These are phyloP conservation scores for Talpa occidentalis DNA, from an alignment of 2,113 vertebrate genomes.

Conservation along the genomic window DNA sequence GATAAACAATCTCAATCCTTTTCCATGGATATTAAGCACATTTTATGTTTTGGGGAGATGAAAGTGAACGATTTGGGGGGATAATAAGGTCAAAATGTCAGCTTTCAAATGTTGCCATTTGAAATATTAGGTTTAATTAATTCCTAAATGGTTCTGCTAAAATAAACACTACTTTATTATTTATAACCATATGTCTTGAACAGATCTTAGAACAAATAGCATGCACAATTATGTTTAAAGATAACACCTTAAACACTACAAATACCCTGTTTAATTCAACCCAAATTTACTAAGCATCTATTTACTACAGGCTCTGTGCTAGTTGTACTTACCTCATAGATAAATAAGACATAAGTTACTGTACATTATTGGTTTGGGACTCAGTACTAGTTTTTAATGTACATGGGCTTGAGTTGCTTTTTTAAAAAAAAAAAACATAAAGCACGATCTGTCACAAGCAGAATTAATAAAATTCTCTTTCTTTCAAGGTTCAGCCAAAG, in stretches of 20 bases:
- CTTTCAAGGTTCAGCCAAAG: conserved; percentile 26
- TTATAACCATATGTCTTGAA: conserved; percentile 58
- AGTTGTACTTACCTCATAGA: background rate
- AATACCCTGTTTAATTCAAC: conserved; percentile 21
- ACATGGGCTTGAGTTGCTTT: background rate
- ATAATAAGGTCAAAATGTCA: conserved; percentile 58
- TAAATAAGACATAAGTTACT: background rate
- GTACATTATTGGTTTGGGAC: background rate
- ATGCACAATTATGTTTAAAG: conserved; percentile 42
- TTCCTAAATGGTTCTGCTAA: conserved; percentile 66
- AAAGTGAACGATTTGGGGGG: conserved; percentile 34
- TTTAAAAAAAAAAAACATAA: background rate
- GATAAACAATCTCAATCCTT: conserved; percentile 52
- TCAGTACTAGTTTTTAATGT: background rate
- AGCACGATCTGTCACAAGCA: background rate
- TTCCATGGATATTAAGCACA: conserved; percentile 39
- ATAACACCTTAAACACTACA: conserved; percentile 25
- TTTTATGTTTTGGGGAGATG: conserved; percentile 45
- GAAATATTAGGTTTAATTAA: conserved; percentile 68
- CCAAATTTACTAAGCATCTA: conserved; percentile 26
- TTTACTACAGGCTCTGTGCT: background rate
- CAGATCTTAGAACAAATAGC: conserved; percentile 41
- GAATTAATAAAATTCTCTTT: background rate
- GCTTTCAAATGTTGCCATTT: conserved; percentile 11
- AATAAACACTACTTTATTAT: conserved; percentile 61